Evolutionary conservation across 2,888 invertebrate genomes (phyloP), one percentile per base, ranked within the genome.

Genomic region (Harpalus rufipes): DNA sequence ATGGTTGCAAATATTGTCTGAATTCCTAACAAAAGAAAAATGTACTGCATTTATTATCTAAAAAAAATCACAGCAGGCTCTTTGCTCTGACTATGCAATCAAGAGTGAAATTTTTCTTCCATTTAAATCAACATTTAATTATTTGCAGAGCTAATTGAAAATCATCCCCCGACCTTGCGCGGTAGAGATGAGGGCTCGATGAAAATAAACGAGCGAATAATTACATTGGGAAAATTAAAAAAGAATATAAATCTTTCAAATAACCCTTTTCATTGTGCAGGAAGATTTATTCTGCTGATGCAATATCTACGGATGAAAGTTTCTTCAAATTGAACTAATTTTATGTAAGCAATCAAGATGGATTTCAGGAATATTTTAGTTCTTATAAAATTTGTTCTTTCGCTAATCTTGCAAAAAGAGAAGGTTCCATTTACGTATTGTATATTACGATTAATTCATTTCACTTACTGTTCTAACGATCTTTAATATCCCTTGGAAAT

Each of bases 121-220:
- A 68, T 68, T 68, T 39, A 68, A 68, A 68, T 68, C 68, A 32
- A 68, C 68, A 68, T 68, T 68, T 68, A 68, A 68, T 68, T 68
- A 68, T 68, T 68, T 39, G 32, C 68, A 39, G 39, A 68, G 68
- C 39, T 68, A 68, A 68, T 68, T 68, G 68, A 39, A 68, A 68
- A 32, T 32, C 68, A 68, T 68, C 68, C n/a, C 63, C 3, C 25
- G 25, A 63, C 68, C 39, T 39, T 39, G 68, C 1, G 7, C 25
- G 25, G 25, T 8, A 59, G 16, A 6, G 12, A 63, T 68, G 32
- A 10, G 25, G 7, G 39, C 14, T 68, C 68, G 68, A 68, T 68
- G 41, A 68, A 68, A 68, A 68, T 68, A 39, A 32, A 68, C 68
- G 68, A 68, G 68, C 32, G 68, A 32, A 32, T 68, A 68, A 68